These are phyloP conservation scores for Akabosia matsudoensis DNA, from an alignment of 1,140 invertebrate species.

Conservation along the genomic window DNA sequence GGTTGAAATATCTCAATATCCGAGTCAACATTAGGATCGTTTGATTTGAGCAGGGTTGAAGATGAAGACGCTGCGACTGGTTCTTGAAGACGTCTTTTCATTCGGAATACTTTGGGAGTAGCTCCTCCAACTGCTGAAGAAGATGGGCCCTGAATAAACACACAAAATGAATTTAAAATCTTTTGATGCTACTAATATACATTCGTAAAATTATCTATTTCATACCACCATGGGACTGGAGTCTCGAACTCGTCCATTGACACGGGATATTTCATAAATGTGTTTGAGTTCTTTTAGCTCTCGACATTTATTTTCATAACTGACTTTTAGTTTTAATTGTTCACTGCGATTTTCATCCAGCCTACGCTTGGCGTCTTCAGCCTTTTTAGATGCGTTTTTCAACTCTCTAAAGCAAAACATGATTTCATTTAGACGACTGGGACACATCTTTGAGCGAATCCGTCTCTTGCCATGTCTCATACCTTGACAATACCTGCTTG, in stretches of 20 bases:
- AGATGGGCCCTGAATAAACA: conserved; percentile 4
- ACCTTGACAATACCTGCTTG: too few relatives aligned
- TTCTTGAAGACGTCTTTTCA: neutral
- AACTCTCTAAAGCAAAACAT: neutral
- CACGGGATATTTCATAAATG: neutral
- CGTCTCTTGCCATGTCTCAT: too few relatives aligned
- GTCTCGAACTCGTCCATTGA: neutral
- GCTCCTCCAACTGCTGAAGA: neutral
- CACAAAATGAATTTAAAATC: too few relatives aligned
- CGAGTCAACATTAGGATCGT: neutral
- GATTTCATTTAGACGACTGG: too few relatives aligned
- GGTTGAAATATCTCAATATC: neutral
- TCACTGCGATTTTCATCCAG: neutral
- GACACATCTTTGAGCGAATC: too few relatives aligned
- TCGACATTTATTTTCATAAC: neutral
- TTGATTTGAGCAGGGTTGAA: neutral
- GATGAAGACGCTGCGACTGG: neutral
- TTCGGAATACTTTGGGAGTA: neutral
- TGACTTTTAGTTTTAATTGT: neutral
- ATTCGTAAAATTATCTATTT: too few relatives aligned
- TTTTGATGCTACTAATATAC: too few relatives aligned
- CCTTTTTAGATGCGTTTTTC: neutral
- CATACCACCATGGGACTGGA: neutral
- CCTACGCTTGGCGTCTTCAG: neutral
- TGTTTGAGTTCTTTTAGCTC: neutral